Evolutionary conservation across 2,888 invertebrate genomes (phyloP), one percentile per base, ranked within the genome.

Genomic region (Eupeodes luniger): DNA sequence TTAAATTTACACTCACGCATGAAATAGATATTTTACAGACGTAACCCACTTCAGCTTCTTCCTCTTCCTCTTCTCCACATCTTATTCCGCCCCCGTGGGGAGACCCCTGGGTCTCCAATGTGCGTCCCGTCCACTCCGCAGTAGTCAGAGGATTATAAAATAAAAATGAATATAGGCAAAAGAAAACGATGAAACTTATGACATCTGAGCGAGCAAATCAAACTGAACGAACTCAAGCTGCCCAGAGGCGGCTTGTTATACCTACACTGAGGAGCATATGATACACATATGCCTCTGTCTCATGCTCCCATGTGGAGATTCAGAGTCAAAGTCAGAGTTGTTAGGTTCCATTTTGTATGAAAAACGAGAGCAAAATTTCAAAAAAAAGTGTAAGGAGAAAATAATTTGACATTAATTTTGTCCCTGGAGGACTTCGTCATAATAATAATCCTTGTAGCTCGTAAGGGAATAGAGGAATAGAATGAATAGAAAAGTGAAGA

Each of bases 371-470:
- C 27, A 53, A 62, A 81, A 78, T 81, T 78, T 47, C 69, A 59
- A 2, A 70, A 79, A 69, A 83, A 72, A 77, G 55, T 75, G 79
- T 70, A 75, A 53, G 79, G 72, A 83, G 66, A 62, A 77, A 83
- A 84, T 88, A 88, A 88, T 88, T 88, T 88, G 88, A 88, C 88
- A 81, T 81, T 88, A 85, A 88, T 85, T 81, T 78, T 72, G 70
- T 88, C 84, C 88, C 88, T 74, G 64, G 81, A 81, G 88, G 87
- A 69, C 59, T 10, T 72, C 75, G 62, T 62, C 62, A 66, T 66
- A 66, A 75, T 66, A 66, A 75, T 66, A 76, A 72, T 59, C 59
- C 59, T 72, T 47, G 59, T 47, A 34, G 47, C 44, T 27, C 27
- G 27, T 27, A 27, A 27, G 27, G 27, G 27, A 27, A 59, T 27